These are phyloP conservation scores for Araneus ventricosus DNA, from an alignment of 1,140 invertebrate genomes.

Conservation along the genomic window DNA sequence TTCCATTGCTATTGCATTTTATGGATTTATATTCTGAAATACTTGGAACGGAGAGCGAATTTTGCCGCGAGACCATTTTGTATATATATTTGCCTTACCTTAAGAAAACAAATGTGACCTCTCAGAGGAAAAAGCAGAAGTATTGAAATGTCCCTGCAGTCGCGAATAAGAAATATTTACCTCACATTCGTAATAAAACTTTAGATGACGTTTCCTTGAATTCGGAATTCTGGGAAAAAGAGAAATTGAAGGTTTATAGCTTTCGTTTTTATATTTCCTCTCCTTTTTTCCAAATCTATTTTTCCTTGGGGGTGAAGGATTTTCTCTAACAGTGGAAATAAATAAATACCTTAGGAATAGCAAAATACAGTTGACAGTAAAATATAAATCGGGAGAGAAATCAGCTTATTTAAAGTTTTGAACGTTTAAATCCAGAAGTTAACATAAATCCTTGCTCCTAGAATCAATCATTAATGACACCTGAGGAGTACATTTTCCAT, in stretches of 20 bases:
- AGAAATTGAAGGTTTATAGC: not conserved
- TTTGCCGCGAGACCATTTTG: not conserved
- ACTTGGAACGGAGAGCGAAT: not conserved
- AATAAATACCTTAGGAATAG: not conserved
- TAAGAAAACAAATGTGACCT: not conserved
- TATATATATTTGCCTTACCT: not conserved
- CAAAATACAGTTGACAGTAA: not conserved
- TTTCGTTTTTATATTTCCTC: not conserved
- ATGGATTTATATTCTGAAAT: not conserved
- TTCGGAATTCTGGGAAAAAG: not conserved
- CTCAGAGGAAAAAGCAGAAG: not conserved
- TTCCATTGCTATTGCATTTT: not conserved
- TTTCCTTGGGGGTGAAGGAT: not conserved
- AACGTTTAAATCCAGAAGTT: not conserved
- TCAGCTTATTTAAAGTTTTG: not conserved
- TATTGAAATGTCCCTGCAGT: not conserved
- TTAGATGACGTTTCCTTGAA: not conserved
- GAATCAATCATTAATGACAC: not conserved
- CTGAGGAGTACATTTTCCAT: not conserved
- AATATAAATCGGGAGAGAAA: not conserved
- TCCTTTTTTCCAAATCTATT: not conserved
- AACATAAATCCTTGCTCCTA: not conserved
- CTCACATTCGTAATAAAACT: constrained; percentile 14
- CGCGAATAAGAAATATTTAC: constrained; percentile 15
- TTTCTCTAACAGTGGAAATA: not conserved